Evolutionary conservation across 2,888 invertebrate species (phyloP).

Genomic region (Sylvicola fuscatus): DNA sequence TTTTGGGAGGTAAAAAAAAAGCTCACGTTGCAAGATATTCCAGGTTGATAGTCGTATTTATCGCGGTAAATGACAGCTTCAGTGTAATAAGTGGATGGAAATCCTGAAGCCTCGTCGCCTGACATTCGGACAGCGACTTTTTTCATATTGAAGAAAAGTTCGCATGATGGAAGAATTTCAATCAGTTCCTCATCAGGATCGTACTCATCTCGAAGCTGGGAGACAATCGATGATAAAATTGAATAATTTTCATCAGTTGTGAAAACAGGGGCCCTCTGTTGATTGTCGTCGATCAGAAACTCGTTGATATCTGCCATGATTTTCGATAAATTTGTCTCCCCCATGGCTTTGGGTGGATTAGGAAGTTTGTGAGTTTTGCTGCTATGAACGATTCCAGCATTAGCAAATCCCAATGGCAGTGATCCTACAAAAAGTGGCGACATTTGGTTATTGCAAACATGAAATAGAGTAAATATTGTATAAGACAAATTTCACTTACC

Average conservation of each 20-base stretch:
- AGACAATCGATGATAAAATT: conserved; percentile 16
- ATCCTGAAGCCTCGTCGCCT: conserved; percentile 9
- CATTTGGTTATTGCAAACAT: too few species aligned
- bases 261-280: conserved; percentile 23
- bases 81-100: conserved; percentile 11
- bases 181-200: conserved; percentile 8
- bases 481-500: background rate
- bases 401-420: too few species aligned
- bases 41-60: conserved; percentile 16
- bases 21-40: conserved; percentile 19
- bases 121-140: conserved; percentile 10
- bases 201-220: conserved; percentile 14
- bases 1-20: too few species aligned
- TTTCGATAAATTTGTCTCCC: conserved; percentile 5
- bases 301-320: conserved; percentile 23
- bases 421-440: too few species aligned
- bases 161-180: conserved; percentile 10
- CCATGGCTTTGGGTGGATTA: conserved; percentile 19
- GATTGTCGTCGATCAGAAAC: conserved; percentile 17
- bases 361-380: too few species aligned
- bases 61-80: conserved; percentile 16
- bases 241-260: conserved; percentile 17
- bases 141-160: conserved; percentile 10
- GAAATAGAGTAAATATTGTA: too few species aligned
- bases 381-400: too few species aligned